phyloP scores from a whole-genome alignment of 2,797 vertebrate species.

The Salmo trutta region DNA sequence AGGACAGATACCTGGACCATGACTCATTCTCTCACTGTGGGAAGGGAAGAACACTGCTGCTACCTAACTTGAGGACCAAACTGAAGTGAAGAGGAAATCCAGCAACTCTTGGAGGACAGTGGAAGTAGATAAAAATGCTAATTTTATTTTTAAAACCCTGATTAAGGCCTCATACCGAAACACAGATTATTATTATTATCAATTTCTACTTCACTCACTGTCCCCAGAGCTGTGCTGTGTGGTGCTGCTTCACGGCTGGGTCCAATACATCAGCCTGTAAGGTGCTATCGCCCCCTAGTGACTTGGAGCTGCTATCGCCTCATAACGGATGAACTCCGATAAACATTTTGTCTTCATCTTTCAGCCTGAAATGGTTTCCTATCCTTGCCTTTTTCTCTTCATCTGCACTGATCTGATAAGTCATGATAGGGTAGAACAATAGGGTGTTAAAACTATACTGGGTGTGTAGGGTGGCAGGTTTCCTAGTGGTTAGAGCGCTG shows the following conservation, averaged over 20 bases:
- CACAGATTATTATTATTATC: neutral
- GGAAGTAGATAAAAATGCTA: neutral
- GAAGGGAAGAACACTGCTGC: neutral
- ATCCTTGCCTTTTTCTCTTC: neutral
- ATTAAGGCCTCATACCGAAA: neutral
- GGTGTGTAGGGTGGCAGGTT: neutral
- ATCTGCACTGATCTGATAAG: neutral
- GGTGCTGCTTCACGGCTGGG: neutral
- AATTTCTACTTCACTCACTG: neutral
- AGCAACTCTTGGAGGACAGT: neutral
- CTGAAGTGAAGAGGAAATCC: neutral
- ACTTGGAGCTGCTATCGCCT: constrained; percentile 17
- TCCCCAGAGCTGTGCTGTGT: constrained; percentile 34
- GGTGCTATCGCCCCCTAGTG: constrained; percentile 43
- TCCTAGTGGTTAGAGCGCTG: neutral
- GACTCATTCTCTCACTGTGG: constrained; percentile 38
- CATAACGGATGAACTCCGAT: neutral
- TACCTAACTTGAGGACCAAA: neutral
- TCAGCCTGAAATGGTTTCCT: neutral
- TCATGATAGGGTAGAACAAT: neutral
- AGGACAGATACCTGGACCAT: constrained; percentile 51
- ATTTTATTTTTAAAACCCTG: neutral
- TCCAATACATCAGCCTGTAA: constrained; percentile 22
- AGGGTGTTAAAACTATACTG: neutral
- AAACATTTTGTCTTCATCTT: neutral